phyloP scores from a whole-genome alignment of 2,797 vertebrate species.

The Discoglossus pictus region DNA sequence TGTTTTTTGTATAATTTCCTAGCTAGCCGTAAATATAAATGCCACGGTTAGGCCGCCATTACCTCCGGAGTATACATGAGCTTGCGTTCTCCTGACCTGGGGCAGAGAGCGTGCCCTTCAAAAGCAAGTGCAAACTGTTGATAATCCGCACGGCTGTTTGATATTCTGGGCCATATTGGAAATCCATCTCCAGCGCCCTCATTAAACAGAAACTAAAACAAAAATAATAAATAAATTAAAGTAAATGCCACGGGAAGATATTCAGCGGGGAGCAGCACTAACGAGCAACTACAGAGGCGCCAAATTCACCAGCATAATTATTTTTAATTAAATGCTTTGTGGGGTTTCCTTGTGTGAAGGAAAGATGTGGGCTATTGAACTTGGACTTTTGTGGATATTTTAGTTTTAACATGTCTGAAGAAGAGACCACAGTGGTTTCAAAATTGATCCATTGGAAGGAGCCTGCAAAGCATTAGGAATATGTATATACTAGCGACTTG shows the following conservation, averaged over 20 bases:
- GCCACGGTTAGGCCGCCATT: no score
- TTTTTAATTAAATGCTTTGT: constrained; percentile 53
- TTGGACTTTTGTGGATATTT: neutral
- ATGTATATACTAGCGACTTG: no score
- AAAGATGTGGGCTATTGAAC: constrained; percentile 31
- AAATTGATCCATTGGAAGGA: no score
- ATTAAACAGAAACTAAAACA: constrained; percentile 45
- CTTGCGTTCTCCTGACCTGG: no score
- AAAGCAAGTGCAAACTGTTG: constrained; percentile 47
- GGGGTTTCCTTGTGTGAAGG: constrained; percentile 47
- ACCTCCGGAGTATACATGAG: no score
- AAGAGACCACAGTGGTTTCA: no score
- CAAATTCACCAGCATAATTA: constrained; percentile 49
- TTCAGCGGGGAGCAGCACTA: constrained; percentile 47
- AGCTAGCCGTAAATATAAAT: no score
- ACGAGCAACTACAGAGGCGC: constrained; percentile 46
- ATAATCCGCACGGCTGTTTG: constrained; percentile 44
- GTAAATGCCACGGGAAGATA: constrained; percentile 45
- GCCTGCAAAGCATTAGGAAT: no score
- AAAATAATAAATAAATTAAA: constrained; percentile 51
- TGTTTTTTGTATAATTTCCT: no score
- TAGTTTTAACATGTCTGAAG: no score
- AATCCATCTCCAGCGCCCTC: constrained; percentile 46
- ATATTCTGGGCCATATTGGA: constrained; percentile 47
- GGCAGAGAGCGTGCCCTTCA: constrained; percentile 40